phyloP scores from a whole-genome alignment of 2,113 vertebrate species.

The Sminthopsis crassicaudata region DNA sequence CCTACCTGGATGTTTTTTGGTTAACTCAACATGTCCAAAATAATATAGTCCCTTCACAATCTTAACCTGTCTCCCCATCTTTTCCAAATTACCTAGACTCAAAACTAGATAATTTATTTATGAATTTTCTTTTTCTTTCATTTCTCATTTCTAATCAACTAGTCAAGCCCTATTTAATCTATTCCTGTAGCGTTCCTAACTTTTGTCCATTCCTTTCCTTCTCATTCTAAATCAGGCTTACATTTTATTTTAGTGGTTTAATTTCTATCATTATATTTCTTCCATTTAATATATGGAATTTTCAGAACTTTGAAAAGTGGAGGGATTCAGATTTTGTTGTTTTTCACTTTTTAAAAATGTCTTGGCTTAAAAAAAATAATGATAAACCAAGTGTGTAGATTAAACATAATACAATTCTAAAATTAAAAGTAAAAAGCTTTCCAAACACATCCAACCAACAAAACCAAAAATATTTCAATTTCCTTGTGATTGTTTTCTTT shows the following conservation, averaged over 20 bases:
- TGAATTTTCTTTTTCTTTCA: neutral
- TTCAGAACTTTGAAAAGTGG: neutral
- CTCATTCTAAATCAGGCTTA: neutral
- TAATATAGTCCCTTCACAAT: neutral
- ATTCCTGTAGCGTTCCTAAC: neutral
- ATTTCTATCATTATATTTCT: neutral
- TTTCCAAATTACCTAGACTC: neutral
- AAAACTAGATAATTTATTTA: neutral
- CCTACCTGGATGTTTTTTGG: neutral
- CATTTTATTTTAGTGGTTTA: neutral
- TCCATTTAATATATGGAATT: neutral
- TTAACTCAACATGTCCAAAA: neutral
- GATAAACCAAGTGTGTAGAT: neutral
- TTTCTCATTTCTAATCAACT: neutral
- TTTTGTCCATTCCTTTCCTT: neutral
- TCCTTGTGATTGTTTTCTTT: neutral
- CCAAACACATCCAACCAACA: neutral
- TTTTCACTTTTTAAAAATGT: neutral
- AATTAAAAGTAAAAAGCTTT: neutral
- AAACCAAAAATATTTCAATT: neutral
- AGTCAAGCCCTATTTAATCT: neutral
- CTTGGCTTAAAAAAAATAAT: neutral
- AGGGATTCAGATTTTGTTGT: neutral
- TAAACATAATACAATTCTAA: neutral
- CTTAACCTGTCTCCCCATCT: neutral